These are phyloP conservation scores for Phenganax marumi DNA, from an alignment of 92 coral and sea anemone species.

Conservation along the genomic window DNA sequence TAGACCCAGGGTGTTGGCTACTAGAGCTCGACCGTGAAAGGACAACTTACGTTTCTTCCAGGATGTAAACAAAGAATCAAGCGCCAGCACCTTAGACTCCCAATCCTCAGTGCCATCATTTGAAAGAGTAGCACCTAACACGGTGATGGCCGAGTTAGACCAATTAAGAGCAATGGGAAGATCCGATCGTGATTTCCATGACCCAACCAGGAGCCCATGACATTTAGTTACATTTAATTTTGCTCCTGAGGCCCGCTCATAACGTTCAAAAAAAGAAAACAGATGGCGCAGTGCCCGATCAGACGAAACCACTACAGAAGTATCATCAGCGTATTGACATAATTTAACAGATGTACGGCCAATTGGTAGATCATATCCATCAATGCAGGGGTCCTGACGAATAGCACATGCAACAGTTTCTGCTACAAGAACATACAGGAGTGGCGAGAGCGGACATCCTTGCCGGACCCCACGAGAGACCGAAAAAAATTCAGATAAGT, in stretches of 20 bases:
- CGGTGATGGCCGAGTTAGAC: neutral
- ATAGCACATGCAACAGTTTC: slow-evolving; percentile 28
- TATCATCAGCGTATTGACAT: slow-evolving; percentile 50
- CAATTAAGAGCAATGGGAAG: neutral
- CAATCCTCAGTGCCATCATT: slow-evolving; percentile 1
- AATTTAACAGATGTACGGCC: neutral
- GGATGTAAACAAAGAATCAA: neutral
- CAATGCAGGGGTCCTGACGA: slow-evolving; percentile 13
- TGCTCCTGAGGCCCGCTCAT: slow-evolving; percentile 12
- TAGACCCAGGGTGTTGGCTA: slow-evolving; percentile 39
- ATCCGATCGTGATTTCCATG: neutral
- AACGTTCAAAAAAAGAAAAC: neutral
- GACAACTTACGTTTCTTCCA: slow-evolving; percentile 35
- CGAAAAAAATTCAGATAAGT: neutral
- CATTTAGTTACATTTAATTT: neutral
- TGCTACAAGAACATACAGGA: slow-evolving; percentile 18
- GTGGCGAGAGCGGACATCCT: slow-evolving; percentile 33
- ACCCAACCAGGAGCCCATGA: slow-evolving; percentile 27
- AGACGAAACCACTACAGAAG: slow-evolving; percentile 12
- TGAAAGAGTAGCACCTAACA: slow-evolving; percentile 27
- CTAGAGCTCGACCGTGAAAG: neutral
- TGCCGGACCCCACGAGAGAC: slow-evolving; percentile 25
- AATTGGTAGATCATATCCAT: neutral
- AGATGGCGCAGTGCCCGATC: neutral
- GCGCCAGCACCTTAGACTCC: slow-evolving; percentile 6